phyloP scores from a whole-genome alignment of 2,888 invertebrate genomes.

The Pollenia angustigena region DNA sequence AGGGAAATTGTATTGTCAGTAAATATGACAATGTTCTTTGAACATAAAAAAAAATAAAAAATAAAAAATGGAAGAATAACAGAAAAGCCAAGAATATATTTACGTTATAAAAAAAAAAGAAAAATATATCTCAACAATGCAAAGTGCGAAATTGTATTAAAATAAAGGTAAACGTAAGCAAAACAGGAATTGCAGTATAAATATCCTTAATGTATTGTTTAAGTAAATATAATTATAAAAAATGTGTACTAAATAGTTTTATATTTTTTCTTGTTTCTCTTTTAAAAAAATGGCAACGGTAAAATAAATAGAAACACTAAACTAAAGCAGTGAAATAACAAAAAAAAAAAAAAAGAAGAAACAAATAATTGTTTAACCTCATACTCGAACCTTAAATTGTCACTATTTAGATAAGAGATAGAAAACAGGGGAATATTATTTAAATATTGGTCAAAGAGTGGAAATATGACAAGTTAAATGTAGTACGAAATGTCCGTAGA shows the following conservation, averaged over 20 bases:
- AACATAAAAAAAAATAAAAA: constrained; percentile 17
- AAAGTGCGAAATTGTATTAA: constrained; percentile 60
- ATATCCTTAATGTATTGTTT: constrained; percentile 67
- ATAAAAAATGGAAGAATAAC: background rate
- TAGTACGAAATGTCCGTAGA: background rate
- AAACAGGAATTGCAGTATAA: constrained; percentile 68
- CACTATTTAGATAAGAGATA: background rate
- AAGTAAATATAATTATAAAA: constrained; percentile 66
- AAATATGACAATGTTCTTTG: constrained; percentile 62
- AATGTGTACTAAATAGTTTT: constrained; percentile 29
- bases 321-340: too few relatives aligned
- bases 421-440: background rate
- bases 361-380: constrained; percentile 45
- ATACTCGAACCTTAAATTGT: constrained; percentile 47
- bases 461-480: background rate
- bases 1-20: constrained; percentile 70
- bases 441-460: constrained; percentile 5
- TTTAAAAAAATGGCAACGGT: background rate
- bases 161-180: constrained; percentile 49
- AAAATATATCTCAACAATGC: constrained; percentile 14
- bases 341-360: background rate
- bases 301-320: too few relatives aligned
- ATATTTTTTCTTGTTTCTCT: background rate
- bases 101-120: background rate
- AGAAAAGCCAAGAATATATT: constrained; percentile 18